Conservation (phyloP, 2,888 invertebrate species). For the Perizoma affinitatum region DNA sequence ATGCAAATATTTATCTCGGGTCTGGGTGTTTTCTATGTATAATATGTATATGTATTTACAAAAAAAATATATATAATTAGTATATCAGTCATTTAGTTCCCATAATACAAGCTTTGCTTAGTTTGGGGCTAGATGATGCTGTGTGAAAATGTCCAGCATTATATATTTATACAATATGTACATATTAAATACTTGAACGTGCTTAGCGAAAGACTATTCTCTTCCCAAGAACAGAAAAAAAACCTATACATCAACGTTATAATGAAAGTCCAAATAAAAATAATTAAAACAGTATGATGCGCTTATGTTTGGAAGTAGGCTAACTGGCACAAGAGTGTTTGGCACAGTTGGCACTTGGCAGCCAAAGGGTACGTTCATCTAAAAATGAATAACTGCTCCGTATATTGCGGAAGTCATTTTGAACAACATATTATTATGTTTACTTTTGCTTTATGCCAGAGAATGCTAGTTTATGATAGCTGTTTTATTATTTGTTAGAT, state of each 20-base stretch:
- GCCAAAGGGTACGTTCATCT: constrained; percentile 44
- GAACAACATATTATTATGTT: constrained; percentile 48
- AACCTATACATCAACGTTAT: neutral
- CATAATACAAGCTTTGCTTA: too few relatives aligned
- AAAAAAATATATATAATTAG: too few relatives aligned
- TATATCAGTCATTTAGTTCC: too few relatives aligned
- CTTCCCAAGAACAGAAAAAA: constrained; percentile 3
- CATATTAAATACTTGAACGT: too few relatives aligned
- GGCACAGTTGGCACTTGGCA: constrained; percentile 64
- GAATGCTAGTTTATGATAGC: constrained; percentile 35
- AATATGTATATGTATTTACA: too few relatives aligned
- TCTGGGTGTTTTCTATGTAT: too few relatives aligned
- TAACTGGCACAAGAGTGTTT: constrained; percentile 56
- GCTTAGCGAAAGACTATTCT: too few relatives aligned
- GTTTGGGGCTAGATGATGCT: too few relatives aligned
- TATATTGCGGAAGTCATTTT: constrained; percentile 56
- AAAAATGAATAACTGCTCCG: constrained; percentile 52
- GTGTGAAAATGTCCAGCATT: too few relatives aligned
- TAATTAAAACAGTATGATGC: constrained; percentile 34
- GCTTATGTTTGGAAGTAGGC: constrained; percentile 54
- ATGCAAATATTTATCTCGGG: too few relatives aligned
- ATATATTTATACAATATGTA: too few relatives aligned
- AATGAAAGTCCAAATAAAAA: constrained; percentile 17
- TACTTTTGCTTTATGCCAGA: constrained; percentile 41
- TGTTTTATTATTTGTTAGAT: constrained; percentile 31